A percentile compares a stretch with the other conserved stretches of the same genome.
These are phyloP conservation scores for Philereme vetulata DNA, from an alignment of 2,888 invertebrate genomes.

Conservation along the genomic window DNA sequence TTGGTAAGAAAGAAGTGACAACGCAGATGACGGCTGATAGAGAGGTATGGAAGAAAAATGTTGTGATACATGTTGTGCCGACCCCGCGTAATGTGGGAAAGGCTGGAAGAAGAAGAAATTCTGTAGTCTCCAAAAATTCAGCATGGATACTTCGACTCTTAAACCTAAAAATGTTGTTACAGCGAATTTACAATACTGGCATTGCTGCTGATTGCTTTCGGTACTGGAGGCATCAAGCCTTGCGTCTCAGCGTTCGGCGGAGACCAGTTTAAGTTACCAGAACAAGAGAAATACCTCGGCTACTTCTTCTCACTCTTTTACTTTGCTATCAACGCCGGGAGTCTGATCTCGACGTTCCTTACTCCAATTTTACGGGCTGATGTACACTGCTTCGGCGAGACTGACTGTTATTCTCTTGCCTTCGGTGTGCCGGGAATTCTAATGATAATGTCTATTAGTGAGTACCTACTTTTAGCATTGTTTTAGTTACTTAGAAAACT, in stretches of 20 bases:
- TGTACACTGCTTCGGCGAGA: conserved; percentile 89
- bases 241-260: conserved; percentile 98
- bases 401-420: conserved; percentile 92
- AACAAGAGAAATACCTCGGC: conserved; percentile 90
- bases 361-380: conserved; percentile 94
- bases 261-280: conserved; percentile 93
- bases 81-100: too few species aligned
- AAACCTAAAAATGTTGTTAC: conserved; percentile 43
- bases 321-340: conserved; percentile 96
- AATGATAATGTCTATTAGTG: conserved; percentile 92
- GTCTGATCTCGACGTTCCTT: conserved; percentile 93
- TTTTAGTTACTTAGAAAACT: too few species aligned
- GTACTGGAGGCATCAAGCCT: conserved; percentile 98
- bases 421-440: conserved; percentile 95
- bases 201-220: conserved; percentile 90
- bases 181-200: conserved; percentile 87
- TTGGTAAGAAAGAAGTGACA: too few species aligned
- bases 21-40: too few species aligned
- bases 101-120: too few species aligned
- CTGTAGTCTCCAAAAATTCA: too few species aligned
- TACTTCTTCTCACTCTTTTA: conserved; percentile 97
- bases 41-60: too few species aligned
- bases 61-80: too few species aligned
- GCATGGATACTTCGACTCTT: not conserved
- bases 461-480: conserved; percentile 49